phyloP scores from a whole-genome alignment of 2,888 invertebrate species.

The Yponomeuta malinellus region DNA sequence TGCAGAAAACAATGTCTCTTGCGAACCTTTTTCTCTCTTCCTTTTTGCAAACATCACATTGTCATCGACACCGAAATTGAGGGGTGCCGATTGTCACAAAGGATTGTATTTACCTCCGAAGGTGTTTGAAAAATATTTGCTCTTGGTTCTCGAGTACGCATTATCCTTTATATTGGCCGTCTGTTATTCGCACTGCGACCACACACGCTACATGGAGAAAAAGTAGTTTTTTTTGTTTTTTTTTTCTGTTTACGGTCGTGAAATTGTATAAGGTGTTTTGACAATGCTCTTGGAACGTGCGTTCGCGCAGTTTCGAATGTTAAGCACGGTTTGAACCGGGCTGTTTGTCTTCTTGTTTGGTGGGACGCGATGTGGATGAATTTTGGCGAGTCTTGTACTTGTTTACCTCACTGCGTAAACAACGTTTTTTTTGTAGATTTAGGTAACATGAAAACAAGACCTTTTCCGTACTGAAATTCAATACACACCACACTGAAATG shows the following conservation, averaged over 20 bases:
- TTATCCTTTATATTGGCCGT: slow-evolving; percentile 49
- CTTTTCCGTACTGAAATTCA: too few relatives aligned
- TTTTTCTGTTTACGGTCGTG: slow-evolving; percentile 41
- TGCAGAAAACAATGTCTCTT: slow-evolving; percentile 15
- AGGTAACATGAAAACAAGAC: neutral
- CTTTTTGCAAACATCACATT: slow-evolving; percentile 48
- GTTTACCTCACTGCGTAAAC: neutral
- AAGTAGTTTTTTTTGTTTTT: slow-evolving; percentile 27
- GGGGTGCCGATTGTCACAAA: slow-evolving; percentile 53
- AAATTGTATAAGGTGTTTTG: slow-evolving; percentile 72
- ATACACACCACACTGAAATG: too few relatives aligned
- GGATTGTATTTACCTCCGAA: slow-evolving; percentile 53
- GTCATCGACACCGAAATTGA: slow-evolving; percentile 69
- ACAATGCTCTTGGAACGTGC: slow-evolving; percentile 67
- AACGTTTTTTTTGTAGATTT: neutral
- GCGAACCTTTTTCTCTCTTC: slow-evolving; percentile 26
- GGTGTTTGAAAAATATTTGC: slow-evolving; percentile 75
- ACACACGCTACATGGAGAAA: slow-evolving; percentile 41
- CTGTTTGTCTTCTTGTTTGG: slow-evolving; percentile 45
- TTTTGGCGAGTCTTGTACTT: neutral
- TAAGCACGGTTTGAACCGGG: slow-evolving; percentile 54
- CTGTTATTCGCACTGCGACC: slow-evolving; percentile 54
- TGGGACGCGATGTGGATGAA: neutral
- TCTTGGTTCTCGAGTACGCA: slow-evolving; percentile 57
- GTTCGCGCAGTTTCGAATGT: slow-evolving; percentile 57